phyloP scores from a whole-genome alignment of 2,888 invertebrate species.

The Lapara coniferarum region DNA sequence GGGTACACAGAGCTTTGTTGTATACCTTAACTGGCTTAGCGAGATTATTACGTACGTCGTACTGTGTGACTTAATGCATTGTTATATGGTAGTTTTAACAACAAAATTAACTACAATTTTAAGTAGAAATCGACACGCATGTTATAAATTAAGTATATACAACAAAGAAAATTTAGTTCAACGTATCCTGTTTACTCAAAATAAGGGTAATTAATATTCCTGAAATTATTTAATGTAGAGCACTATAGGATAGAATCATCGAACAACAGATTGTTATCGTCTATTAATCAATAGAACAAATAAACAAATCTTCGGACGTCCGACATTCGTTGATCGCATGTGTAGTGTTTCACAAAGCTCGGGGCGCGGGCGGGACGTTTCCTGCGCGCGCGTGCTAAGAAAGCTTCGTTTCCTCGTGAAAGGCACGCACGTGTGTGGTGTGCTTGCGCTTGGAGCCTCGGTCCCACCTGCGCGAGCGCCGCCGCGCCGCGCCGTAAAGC shows the following conservation, averaged over 20 bases:
- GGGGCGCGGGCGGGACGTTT: conserved; percentile 26
- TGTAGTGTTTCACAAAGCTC: conserved; percentile 26
- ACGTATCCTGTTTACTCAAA: not conserved
- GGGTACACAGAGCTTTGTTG: not conserved
- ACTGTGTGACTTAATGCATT: not conserved
- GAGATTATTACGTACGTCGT: not conserved
- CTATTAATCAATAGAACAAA: conserved; percentile 17
- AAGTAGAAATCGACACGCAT: not conserved
- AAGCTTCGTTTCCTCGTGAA: conserved; percentile 68
- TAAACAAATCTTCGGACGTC: conserved; percentile 22
- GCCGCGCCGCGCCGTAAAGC: conserved; percentile 30
- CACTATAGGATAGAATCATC: not conserved
- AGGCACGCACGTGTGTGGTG: conserved; percentile 80
- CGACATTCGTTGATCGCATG: conserved; percentile 18
- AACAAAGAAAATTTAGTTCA: not conserved
- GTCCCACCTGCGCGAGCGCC: conserved; percentile 71
- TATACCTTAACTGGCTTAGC: not conserved
- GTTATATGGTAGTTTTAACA: not conserved
- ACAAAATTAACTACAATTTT: not conserved
- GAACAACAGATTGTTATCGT: conserved; percentile 14
- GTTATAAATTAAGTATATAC: not conserved
- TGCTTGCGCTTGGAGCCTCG: conserved; percentile 48
- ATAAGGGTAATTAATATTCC: conserved; percentile 8
- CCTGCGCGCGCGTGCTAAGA: conserved; percentile 46
- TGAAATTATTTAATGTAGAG: conserved; percentile 6